Evolutionary conservation across 2,113 vertebrate species (phyloP).

Genomic region (Alosa alosa): DNA sequence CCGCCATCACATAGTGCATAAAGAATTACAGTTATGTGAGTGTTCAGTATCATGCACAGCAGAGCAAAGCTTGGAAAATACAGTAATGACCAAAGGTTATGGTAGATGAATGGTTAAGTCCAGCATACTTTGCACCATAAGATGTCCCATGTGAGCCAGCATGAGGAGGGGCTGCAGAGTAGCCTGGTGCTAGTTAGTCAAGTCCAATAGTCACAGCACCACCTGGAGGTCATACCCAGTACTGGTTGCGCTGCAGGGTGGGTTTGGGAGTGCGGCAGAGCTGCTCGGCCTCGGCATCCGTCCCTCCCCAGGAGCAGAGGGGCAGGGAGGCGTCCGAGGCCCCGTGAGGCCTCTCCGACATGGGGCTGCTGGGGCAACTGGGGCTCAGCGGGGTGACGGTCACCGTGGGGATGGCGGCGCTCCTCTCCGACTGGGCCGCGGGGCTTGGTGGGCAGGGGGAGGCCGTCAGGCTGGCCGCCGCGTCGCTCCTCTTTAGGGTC

Average conservation of each 20-base stretch:
- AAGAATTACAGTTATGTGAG: not conserved
- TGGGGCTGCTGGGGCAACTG: slow-evolving; percentile 53
- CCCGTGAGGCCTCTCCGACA: slow-evolving; percentile 43
- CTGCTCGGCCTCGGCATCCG: slow-evolving; percentile 71
- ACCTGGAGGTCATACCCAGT: slow-evolving; percentile 79
- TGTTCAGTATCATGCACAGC: not conserved
- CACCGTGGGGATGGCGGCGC: slow-evolving; percentile 72
- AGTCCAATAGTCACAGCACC: not conserved
- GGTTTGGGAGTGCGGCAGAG: slow-evolving; percentile 78
- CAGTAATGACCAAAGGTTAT: not conserved
- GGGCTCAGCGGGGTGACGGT: slow-evolving; percentile 79
- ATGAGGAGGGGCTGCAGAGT: not conserved
- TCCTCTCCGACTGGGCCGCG: slow-evolving; percentile 64
- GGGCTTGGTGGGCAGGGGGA: slow-evolving; percentile 44
- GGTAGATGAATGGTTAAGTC: not conserved
- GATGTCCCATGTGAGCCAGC: not conserved
- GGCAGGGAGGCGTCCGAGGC: slow-evolving; percentile 45
- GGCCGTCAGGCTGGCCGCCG: slow-evolving; percentile 33
- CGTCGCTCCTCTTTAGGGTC: slow-evolving; percentile 33
- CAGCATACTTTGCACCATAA: not conserved
- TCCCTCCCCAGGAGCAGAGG: slow-evolving; percentile 69
- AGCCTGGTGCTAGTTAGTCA: not conserved
- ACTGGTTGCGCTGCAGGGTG: slow-evolving; percentile 78
- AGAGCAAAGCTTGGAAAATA: not conserved
- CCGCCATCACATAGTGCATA: not conserved